These are phyloP conservation scores for Caenorhabditis sp. DNA, from an alignment of 2,888 invertebrate genomes.

Conservation along the genomic window DNA sequence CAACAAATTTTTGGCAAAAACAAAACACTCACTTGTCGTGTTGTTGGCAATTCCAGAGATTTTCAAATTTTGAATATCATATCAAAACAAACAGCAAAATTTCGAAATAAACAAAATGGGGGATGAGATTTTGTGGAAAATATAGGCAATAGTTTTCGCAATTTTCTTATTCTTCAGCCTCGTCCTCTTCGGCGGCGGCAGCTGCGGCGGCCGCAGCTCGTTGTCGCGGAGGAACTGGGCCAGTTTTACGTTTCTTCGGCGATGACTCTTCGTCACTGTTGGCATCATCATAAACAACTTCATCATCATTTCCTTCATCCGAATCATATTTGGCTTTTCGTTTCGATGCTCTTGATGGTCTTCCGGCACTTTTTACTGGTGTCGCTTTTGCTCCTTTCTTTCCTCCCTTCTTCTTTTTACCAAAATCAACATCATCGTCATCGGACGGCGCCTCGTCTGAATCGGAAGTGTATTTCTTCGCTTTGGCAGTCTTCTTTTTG, in stretches of 20 bases:
- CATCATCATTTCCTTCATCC: conserved; percentile 55
- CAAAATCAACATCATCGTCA: conserved; percentile 52
- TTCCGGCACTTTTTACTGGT: conserved; percentile 8
- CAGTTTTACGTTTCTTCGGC: conserved; percentile 22
- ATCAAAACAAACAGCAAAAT: neutral
- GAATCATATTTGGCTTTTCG: conserved; percentile 45
- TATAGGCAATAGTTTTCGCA: neutral
- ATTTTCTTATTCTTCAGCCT: conserved; percentile 12
- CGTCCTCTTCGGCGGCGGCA: conserved; percentile 13
- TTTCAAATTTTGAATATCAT: neutral
- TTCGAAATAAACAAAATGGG: neutral
- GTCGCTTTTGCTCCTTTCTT: conserved; percentile 3
- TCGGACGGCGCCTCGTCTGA: conserved; percentile 40
- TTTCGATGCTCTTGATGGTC: conserved; percentile 37
- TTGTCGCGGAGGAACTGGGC: conserved; percentile 17
- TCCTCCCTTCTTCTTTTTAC: conserved; percentile 39
- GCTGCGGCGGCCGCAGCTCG: conserved; percentile 7
- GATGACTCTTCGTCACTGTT: conserved; percentile 47
- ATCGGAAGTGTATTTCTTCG: conserved; percentile 28
- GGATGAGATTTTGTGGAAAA: conserved; percentile 1
- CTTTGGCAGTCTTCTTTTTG: conserved; percentile 38
- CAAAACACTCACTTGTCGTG: neutral
- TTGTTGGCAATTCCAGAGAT: neutral
- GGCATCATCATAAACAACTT: conserved; percentile 48
- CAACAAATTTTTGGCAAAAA: neutral